Evolutionary conservation across 2,888 invertebrate genomes (phyloP), one percentile per base, ranked within the genome.

Genomic region (Corbicula japonica): DNA sequence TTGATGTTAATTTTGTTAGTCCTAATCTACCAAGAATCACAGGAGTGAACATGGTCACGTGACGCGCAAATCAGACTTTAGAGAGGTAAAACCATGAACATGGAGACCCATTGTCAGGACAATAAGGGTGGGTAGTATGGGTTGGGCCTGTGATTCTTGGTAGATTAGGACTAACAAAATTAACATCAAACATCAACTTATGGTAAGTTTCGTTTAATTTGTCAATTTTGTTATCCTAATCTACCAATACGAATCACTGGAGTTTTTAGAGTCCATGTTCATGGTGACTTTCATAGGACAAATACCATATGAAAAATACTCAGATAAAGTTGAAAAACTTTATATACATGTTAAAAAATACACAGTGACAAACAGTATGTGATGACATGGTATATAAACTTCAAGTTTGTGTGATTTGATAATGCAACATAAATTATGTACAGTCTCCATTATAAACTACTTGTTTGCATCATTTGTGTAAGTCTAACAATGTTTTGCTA

Each of bases 131-230:
- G 26, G 21, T 15, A 50, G 8, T 2, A 6, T 18, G 10, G 50
- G 70, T 60, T 26, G 60, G 70, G 70, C 70, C 41, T 60, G 46
- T 70, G 46, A 60, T 60, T 48, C 58, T 44, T n/a, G 48, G 65
- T 52, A 65, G 41, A 46, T 44, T 44, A 38, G 60, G 70, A 48
- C 26, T 46, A 58, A 62, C 54, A 62, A 62, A 61, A 71, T 71
- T 48, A 41, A 12, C 61, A 62, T 71, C 54, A 71, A 71, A 62
- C 50, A 32, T 71, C 71, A 34, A 61, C 62, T 71, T 71, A 71
- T 5, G 60, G 61, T 61, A 70, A 70, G 61, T 50, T 52, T 70
- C 48, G 46, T 70, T 70, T 61, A 61, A 61, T 61, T 70, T 34
- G 28, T 30, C 38, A 50, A 62, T 62, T 71, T 54, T 50, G 38